A percentile compares a stretch with the other conserved stretches of the same genome.
phyloP scores from a whole-genome alignment of 1,140 invertebrate species.

The Zaprionus lachaisei region DNA sequence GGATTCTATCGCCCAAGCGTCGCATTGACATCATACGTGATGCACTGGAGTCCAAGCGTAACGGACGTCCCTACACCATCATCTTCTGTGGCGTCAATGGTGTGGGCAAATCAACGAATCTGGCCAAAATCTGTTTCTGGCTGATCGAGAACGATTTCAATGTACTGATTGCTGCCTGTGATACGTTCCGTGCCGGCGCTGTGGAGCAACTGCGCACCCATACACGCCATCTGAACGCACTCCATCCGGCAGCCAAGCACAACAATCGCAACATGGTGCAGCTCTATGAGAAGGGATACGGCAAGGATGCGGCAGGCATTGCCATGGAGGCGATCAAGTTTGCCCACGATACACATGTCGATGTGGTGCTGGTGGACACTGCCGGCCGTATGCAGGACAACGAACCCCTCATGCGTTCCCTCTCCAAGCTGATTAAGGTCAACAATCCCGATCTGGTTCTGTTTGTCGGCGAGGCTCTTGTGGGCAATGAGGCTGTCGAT shows the following conservation, averaged over 20 bases:
- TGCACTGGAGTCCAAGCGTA: slow-evolving; percentile 94
- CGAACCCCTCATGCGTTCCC: slow-evolving; percentile 98
- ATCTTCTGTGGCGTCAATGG: slow-evolving; percentile 99
- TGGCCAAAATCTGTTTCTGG: slow-evolving; percentile 99
- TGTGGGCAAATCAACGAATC: slow-evolving; percentile 99
- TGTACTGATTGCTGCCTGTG: slow-evolving; percentile 99
- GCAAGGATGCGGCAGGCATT: slow-evolving; percentile 99
- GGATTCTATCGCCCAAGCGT: slow-evolving; percentile 96
- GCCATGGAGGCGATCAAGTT: slow-evolving; percentile 98
- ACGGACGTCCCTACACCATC: slow-evolving; percentile 95
- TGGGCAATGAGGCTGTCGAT: slow-evolving; percentile 99
- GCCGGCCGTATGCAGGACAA: slow-evolving; percentile 99
- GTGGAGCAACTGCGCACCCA: slow-evolving; percentile 99
- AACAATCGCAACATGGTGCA: slow-evolving; percentile 92
- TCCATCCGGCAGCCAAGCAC: slow-evolving; percentile 93
- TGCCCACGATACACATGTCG: slow-evolving; percentile 92
- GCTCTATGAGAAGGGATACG: slow-evolving; percentile 99
- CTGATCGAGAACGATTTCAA: slow-evolving; percentile 98
- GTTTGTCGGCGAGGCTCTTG: slow-evolving; percentile 99
- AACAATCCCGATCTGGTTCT: slow-evolving; percentile 99
- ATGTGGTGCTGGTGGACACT: slow-evolving; percentile 98
- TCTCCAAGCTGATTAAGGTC: slow-evolving; percentile 95
- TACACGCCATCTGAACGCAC: slow-evolving; percentile 95
- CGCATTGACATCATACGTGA: slow-evolving; percentile 99
- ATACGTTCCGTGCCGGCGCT: slow-evolving; percentile 99